Evolutionary conservation across 2,797 vertebrate species (phyloP).

Genomic region (Ctenochaetus hawaiiensis): DNA sequence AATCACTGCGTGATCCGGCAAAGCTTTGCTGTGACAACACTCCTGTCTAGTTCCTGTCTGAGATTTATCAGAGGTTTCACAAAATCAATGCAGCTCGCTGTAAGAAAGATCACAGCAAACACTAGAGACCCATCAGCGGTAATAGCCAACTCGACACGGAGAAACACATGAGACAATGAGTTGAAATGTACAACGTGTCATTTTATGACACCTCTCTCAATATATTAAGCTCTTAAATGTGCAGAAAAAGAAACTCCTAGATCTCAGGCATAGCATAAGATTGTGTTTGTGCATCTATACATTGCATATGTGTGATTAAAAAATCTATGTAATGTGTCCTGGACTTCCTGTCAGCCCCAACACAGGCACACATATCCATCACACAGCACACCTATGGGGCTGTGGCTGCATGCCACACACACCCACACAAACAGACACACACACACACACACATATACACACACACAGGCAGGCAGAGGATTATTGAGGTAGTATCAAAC

Average conservation of each 20-base stretch:
- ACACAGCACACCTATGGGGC: slow-evolving; percentile 76
- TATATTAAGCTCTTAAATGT: slow-evolving; percentile 50
- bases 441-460: slow-evolving; percentile 47
- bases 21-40: slow-evolving; percentile 85
- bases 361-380: slow-evolving; percentile 76
- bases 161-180: slow-evolving; percentile 58
- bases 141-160: slow-evolving; percentile 72
- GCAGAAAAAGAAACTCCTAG: slow-evolving; percentile 21
- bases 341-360: slow-evolving; percentile 70
- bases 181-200: slow-evolving; percentile 42
- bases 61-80: slow-evolving; percentile 83
- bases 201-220: slow-evolving; percentile 37
- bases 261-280: slow-evolving; percentile 19
- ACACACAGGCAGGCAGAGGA: slow-evolving; percentile 72
- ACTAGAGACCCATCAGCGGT: slow-evolving; percentile 79
- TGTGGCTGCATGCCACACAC: slow-evolving; percentile 64
- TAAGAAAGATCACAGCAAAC: slow-evolving; percentile 81
- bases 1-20: slow-evolving; percentile 77
- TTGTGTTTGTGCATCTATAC: slow-evolving; percentile 58
- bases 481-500: slow-evolving; percentile 90
- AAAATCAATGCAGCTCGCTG: slow-evolving; percentile 83
- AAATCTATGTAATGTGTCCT: slow-evolving; percentile 64
- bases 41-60: slow-evolving; percentile 80
- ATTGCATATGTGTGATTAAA: slow-evolving; percentile 49
- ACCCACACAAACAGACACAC: slow-evolving; percentile 42